Conservation (phyloP, 2,888 invertebrate species). For the Leucophenga maculata region DNA sequence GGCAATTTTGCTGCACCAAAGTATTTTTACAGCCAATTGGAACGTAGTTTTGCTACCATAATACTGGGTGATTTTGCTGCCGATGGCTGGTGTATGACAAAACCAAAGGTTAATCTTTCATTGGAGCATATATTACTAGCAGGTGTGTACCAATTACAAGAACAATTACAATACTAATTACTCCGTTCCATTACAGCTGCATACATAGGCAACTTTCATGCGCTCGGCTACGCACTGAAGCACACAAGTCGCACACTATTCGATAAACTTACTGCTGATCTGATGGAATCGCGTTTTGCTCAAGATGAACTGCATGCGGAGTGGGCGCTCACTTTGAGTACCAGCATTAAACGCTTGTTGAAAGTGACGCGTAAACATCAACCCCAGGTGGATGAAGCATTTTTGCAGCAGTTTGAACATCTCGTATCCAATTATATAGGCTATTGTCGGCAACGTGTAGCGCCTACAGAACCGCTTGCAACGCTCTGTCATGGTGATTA, state of each 20-base stretch:
- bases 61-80: constrained; percentile 64
- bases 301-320: constrained; percentile 39
- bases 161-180: background rate
- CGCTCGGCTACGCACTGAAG: constrained; percentile 65
- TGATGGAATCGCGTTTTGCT: constrained; percentile 62
- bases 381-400: constrained; percentile 55
- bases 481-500: constrained; percentile 70
- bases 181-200: constrained; percentile 42
- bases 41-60: constrained; percentile 52
- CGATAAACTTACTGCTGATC: constrained; percentile 42
- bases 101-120: constrained; percentile 57
- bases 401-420: constrained; percentile 48
- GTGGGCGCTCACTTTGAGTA: constrained; percentile 42
- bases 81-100: constrained; percentile 61
- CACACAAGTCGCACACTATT: constrained; percentile 53
- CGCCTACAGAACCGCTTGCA: constrained; percentile 65
- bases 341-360: constrained; percentile 43
- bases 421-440: constrained; percentile 40
- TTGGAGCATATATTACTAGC: constrained; percentile 67
- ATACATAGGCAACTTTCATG: constrained; percentile 68
- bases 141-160: constrained; percentile 42
- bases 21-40: constrained; percentile 62
- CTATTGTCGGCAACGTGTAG: constrained; percentile 58
- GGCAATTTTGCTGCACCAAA: constrained; percentile 53
- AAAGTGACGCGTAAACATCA: constrained; percentile 46